Evolutionary conservation across 2,113 vertebrate species (phyloP).

Genomic region (Ammodytes marinus): DNA sequence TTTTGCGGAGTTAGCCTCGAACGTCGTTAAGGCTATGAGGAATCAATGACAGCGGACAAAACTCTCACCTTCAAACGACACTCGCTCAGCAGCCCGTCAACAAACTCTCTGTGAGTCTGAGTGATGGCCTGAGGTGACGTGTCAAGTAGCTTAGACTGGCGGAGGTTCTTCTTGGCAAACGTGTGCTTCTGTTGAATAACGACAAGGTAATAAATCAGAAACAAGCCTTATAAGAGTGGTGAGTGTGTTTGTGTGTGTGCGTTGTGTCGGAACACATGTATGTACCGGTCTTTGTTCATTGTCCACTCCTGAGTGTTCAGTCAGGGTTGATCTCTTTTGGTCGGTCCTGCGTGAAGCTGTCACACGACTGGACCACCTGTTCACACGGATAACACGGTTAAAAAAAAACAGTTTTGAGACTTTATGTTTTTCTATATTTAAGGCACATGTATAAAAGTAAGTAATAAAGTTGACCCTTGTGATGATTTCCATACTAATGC

Average conservation of each 20-base stretch:
- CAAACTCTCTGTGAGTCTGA: slow-evolving; percentile 96
- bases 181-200: slow-evolving; percentile 90
- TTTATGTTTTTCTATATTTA: not conserved
- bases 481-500: not conserved
- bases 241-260: not conserved
- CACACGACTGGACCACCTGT: slow-evolving; percentile 92
- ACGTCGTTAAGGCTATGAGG: not conserved
- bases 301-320: slow-evolving; percentile 87
- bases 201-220: slow-evolving; percentile 1
- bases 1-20: slow-evolving; percentile 2
- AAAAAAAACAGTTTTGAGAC: not conserved
- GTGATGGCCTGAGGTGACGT: slow-evolving; percentile 93
- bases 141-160: slow-evolving; percentile 94
- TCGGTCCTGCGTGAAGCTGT: slow-evolving; percentile 89
- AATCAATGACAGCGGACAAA: not conserved
- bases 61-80: slow-evolving; percentile 94
- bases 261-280: not conserved
- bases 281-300: slow-evolving; percentile 92
- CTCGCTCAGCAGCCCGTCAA: slow-evolving; percentile 95
- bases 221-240: not conserved
- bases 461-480: not conserved
- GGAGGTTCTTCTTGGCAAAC: slow-evolving; percentile 91
- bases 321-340: slow-evolving; percentile 84
- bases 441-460: not conserved
- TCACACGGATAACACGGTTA: slow-evolving; percentile 44